These are phyloP conservation scores for Scaptomyza flava DNA, from an alignment of 2,888 invertebrate species.

Conservation along the genomic window DNA sequence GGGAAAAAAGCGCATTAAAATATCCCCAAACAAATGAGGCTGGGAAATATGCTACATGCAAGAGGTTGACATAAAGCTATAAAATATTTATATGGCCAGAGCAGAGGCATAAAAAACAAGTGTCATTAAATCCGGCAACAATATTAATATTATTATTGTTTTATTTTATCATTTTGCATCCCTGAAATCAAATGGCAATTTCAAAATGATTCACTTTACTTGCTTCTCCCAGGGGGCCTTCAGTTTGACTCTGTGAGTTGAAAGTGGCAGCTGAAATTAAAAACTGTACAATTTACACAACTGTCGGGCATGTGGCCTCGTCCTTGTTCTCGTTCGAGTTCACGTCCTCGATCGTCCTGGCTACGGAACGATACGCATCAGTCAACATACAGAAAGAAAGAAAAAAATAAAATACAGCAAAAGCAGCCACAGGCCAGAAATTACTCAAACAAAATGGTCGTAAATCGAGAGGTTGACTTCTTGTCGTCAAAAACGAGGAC, in stretches of 20 bases:
- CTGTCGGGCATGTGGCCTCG: conserved; percentile 58
- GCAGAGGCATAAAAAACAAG: conserved; percentile 36
- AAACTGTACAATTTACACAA: conserved; percentile 70
- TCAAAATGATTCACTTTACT: conserved; percentile 40
- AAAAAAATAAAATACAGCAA: too few relatives aligned
- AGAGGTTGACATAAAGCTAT: conserved; percentile 31
- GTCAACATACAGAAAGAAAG: conserved; percentile 33
- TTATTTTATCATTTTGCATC: conserved; percentile 13
- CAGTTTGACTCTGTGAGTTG: neutral
- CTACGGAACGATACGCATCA: conserved; percentile 48
- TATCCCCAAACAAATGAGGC: conserved; percentile 52
- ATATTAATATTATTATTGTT: conserved; percentile 23
- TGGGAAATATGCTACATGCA: conserved; percentile 55
- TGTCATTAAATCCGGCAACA: conserved; percentile 22
- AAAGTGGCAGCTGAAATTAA: conserved; percentile 66
- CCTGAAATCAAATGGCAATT: conserved; percentile 9
- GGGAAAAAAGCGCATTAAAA: conserved; percentile 35
- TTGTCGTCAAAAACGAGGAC: conserved; percentile 77
- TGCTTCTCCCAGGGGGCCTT: conserved; percentile 4
- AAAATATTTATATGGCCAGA: conserved; percentile 45
- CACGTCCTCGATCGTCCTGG: conserved; percentile 26
- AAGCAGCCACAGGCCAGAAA: conserved; percentile 53
- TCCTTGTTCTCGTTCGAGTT: too few relatives aligned
- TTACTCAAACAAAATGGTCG: conserved; percentile 83
- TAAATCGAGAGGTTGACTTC: conserved; percentile 83